Conservation (phyloP, 1,140 invertebrate genomes). For the Notospermus geniculatus region DNA sequence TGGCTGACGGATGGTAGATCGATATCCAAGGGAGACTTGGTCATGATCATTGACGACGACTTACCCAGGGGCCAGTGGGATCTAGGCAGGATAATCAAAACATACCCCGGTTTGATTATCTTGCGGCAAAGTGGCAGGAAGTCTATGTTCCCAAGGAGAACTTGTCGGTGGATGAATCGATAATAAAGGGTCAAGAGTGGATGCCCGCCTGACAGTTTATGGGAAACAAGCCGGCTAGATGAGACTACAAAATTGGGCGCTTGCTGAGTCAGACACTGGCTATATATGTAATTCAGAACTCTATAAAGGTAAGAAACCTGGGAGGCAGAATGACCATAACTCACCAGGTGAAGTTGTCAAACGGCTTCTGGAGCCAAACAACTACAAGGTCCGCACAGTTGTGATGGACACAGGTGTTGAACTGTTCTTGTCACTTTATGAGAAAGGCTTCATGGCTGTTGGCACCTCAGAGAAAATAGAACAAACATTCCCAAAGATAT, state of each 20-base stretch:
- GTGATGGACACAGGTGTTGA: slow-evolving; percentile 7
- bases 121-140: slow-evolving; percentile 3
- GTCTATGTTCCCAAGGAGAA: background rate
- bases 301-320: no score
- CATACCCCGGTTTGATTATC: no score
- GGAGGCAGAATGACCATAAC: no score
- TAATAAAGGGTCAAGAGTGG: background rate
- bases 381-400: background rate
- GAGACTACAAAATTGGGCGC: background rate
- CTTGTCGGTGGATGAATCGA: background rate
- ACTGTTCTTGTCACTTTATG: background rate
- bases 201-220: slow-evolving; percentile 3
- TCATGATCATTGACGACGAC: no score
- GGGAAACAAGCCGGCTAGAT: background rate
- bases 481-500: background rate
- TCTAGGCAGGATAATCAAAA: no score
- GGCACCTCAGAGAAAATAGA: background rate
- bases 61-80: no score
- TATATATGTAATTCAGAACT: no score
- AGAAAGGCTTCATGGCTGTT: background rate
- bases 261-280: slow-evolving; percentile 1
- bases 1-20: no score
- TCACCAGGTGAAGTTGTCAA: no score
- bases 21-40: no score
- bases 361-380: background rate